Percentiles rank a stretch among this genome's conserved stretches.
Evolutionary conservation across 1,140 invertebrate species (phyloP).

Genomic region (Papilio glaucus): DNA sequence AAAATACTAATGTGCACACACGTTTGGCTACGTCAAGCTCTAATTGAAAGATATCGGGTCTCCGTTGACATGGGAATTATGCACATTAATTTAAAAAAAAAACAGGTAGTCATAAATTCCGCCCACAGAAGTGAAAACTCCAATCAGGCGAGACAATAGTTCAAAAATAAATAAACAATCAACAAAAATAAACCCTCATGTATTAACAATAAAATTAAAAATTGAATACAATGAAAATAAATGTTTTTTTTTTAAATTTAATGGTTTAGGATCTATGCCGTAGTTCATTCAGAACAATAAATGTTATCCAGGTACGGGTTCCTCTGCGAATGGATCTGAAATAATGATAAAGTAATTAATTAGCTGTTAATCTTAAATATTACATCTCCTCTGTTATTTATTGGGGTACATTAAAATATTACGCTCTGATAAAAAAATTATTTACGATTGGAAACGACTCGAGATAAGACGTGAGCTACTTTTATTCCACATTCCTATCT

Average conservation of each 20-base stretch:
- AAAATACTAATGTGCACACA: no score
- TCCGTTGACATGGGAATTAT: no score
- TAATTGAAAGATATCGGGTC: no score
- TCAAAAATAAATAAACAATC: no score
- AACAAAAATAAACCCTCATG: no score
- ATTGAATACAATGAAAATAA: no score
- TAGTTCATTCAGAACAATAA: neutral
- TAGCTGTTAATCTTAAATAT: slow-evolving; percentile 7
- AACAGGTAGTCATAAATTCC: no score
- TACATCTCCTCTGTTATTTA: neutral
- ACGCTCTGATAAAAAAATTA: slow-evolving; percentile 9
- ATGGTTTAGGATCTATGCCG: neutral
- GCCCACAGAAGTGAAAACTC: no score
- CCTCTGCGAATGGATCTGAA: neutral
- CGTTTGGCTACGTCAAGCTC: no score
- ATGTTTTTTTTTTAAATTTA: neutral
- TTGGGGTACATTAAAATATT: slow-evolving; percentile 16
- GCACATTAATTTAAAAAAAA: no score
- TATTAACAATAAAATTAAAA: no score
- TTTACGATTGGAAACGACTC: neutral
- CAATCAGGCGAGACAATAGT: no score
- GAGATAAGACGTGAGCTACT: neutral
- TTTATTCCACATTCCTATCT: neutral
- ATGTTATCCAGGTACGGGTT: neutral
- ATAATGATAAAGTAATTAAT: slow-evolving; percentile 19